A percentile compares a stretch with the other conserved stretches of the same genome.
phyloP scores from a whole-genome alignment of 2,113 vertebrate genomes.

The Hemicordylus capensis region DNA sequence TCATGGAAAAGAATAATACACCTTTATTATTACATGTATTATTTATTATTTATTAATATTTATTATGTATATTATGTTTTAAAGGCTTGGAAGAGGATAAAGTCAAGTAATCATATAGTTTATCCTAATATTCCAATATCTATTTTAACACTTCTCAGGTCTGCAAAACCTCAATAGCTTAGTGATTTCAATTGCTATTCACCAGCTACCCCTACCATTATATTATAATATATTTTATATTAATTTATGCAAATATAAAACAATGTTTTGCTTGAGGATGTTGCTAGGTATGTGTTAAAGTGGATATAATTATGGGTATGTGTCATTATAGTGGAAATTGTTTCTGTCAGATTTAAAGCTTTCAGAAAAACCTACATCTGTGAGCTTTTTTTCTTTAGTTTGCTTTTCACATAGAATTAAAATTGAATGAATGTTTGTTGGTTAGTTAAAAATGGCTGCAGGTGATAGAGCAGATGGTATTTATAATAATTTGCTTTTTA shows the following conservation, averaged over 20 bases:
- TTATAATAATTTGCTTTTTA: not conserved
- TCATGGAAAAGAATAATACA: not conserved
- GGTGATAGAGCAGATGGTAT: constrained; percentile 1
- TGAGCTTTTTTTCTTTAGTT: not conserved
- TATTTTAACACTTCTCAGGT: not conserved
- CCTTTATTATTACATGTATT: too few species aligned
- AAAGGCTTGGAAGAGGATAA: not conserved
- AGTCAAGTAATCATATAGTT: not conserved
- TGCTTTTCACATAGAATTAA: constrained; percentile 1
- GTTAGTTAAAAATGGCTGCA: not conserved
- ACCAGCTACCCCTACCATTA: not conserved
- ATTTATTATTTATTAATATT: too few species aligned
- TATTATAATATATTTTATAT: not conserved
- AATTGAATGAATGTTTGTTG: constrained; percentile 6
- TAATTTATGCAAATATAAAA: not conserved
- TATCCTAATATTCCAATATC: not conserved
- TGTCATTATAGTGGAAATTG: not conserved
- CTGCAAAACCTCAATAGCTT: not conserved
- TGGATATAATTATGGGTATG: not conserved
- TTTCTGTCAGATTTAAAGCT: not conserved
- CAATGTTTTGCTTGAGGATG: not conserved
- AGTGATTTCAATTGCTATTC: not conserved
- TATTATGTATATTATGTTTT: too few species aligned
- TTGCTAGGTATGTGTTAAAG: not conserved
- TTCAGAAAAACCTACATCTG: not conserved